These are phyloP conservation scores for Limenitis camilla DNA, from an alignment of 2,888 invertebrate genomes.

Conservation along the genomic window DNA sequence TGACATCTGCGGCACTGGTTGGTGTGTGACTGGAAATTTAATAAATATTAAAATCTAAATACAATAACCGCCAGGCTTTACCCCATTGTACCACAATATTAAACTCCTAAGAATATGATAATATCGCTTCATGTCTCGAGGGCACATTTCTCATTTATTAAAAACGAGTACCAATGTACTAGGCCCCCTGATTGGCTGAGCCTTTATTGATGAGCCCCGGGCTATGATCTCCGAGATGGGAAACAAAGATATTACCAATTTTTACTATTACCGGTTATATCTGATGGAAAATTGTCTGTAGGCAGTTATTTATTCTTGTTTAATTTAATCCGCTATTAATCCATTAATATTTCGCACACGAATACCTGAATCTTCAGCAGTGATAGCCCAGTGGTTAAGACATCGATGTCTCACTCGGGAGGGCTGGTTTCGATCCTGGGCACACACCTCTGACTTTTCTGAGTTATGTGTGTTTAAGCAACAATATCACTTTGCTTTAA, in stretches of 20 bases:
- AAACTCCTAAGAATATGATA: constrained; percentile 12
- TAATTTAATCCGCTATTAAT: too few species aligned
- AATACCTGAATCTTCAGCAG: too few species aligned
- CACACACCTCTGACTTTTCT: too few species aligned
- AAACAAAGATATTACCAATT: constrained; percentile 60
- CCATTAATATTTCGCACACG: too few species aligned
- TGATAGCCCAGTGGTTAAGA: too few species aligned
- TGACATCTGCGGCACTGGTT: too few species aligned
- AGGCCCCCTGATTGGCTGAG: constrained; percentile 26
- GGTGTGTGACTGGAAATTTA: background rate
- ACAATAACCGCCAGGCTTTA: background rate
- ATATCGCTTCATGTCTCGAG: constrained; percentile 18
- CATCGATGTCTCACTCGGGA: too few species aligned
- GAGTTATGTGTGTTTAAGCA: too few species aligned
- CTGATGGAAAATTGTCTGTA: constrained; percentile 11
- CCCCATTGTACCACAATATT: background rate
- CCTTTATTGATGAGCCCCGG: constrained; percentile 34
- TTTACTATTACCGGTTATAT: constrained; percentile 22
- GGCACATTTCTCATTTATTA: constrained; percentile 29
- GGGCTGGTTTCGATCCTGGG: too few species aligned
- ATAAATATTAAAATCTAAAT: background rate
- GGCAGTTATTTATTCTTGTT: background rate
- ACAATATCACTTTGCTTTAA: too few species aligned
- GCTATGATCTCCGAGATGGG: constrained; percentile 64
- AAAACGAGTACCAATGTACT: constrained; percentile 28